A percentile compares a stretch with the other conserved stretches of the same genome.
phyloP scores from a whole-genome alignment of 2,113 vertebrate genomes.

The Malurus cyaneus region DNA sequence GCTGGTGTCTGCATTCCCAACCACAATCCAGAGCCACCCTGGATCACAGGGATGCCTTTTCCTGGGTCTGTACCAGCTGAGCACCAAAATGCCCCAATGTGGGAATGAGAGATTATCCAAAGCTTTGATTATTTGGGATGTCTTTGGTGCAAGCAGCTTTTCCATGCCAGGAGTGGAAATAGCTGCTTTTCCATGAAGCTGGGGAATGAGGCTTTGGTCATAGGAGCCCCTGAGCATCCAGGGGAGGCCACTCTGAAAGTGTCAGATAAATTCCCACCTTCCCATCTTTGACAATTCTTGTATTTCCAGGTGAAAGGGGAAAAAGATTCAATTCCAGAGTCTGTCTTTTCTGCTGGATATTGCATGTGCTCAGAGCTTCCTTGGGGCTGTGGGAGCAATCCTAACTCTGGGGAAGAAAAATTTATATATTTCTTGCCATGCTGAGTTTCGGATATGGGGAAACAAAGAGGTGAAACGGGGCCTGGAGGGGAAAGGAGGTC shows the following conservation, averaged over 20 bases:
- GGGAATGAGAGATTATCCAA: background rate
- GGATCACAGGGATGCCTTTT: background rate
- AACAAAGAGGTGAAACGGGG: background rate
- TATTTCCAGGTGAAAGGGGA: background rate
- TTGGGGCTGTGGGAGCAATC: background rate
- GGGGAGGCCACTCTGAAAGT: background rate
- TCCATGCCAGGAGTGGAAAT: background rate
- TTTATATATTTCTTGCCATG: rapidly evolving
- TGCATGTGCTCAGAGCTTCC: rapidly evolving
- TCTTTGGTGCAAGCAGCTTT: background rate
- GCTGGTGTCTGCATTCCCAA: background rate
- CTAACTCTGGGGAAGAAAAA: background rate
- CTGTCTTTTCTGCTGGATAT: background rate
- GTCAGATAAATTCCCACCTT: background rate
- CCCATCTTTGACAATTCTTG: background rate
- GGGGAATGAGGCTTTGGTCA: background rate
- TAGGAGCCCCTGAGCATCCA: background rate
- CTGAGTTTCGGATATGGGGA: background rate
- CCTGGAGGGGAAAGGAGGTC: background rate
- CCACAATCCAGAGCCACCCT: background rate
- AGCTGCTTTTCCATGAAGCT: background rate
- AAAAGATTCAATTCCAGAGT: background rate
- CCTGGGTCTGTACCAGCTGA: background rate
- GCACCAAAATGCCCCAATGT: background rate
- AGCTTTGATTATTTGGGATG: background rate